Percentiles rank a stretch among this genome's conserved stretches.
Conservation (phyloP, 2,888 invertebrate species). For the Platerodrilus igneus region DNA sequence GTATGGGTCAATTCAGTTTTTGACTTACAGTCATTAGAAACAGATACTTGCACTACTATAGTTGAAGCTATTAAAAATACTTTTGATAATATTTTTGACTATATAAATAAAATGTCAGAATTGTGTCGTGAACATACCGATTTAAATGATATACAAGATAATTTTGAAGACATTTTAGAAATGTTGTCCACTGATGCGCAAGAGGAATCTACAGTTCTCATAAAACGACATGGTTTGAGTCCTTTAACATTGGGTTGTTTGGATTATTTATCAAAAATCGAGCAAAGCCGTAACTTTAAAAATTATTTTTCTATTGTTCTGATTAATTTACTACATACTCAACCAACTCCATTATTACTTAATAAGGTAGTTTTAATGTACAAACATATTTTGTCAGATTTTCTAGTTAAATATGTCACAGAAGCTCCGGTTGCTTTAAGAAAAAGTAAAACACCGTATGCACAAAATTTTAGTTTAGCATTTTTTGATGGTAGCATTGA, state of each 20-base stretch:
- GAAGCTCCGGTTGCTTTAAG: background rate
- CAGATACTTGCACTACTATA: background rate
- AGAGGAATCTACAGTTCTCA: constrained; percentile 20
- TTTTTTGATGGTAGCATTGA: constrained; percentile 31
- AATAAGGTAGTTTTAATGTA: constrained; percentile 49
- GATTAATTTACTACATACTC: constrained; percentile 58
- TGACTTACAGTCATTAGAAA: constrained; percentile 8
- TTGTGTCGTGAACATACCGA: constrained; percentile 5
- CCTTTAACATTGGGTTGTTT: constrained; percentile 45
- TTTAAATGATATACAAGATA: constrained; percentile 7
- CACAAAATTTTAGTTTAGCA: constrained; percentile 25
- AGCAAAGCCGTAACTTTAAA: constrained; percentile 33
- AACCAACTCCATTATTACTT: constrained; percentile 53
- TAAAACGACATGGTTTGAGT: constrained; percentile 30
- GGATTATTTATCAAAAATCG: constrained; percentile 34
- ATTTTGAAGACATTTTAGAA: constrained; percentile 40
- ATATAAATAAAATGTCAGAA: constrained; percentile 12
- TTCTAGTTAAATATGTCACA: constrained; percentile 48
- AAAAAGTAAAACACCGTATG: constrained; percentile 4
- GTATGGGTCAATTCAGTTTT: constrained; percentile 21
- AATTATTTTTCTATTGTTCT: constrained; percentile 49
- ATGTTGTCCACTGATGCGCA: constrained; percentile 43
- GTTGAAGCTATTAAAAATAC: constrained; percentile 13
- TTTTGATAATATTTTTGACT: constrained; percentile 16
- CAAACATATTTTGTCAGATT: constrained; percentile 44